These are phyloP conservation scores for Labeo calbasu DNA, from an alignment of 2,797 vertebrate genomes.

Conservation along the genomic window DNA sequence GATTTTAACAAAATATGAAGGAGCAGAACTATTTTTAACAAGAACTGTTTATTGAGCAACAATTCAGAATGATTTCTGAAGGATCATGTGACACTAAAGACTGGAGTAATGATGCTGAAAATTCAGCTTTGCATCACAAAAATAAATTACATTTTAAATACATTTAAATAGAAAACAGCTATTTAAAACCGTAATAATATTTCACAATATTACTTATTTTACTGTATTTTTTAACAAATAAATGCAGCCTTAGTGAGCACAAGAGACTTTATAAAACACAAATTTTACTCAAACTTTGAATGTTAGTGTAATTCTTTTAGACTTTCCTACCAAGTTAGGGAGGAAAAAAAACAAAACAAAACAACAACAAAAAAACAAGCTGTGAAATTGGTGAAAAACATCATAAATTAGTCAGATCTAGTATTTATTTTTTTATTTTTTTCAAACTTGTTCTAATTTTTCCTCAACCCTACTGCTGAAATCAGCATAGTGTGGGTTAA, in stretches of 20 bases:
- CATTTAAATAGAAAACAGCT: neutral
- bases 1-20: too few relatives aligned
- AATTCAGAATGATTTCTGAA: neutral
- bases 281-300: too few relatives aligned
- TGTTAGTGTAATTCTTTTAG: too few relatives aligned
- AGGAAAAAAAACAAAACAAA: too few relatives aligned
- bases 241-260: neutral
- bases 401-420: neutral
- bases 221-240: neutral
- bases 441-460: neutral
- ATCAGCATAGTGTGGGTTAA: neutral
- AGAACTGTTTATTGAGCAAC: neutral
- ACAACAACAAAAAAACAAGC: too few relatives aligned
- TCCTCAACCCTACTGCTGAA: neutral
- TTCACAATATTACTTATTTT: neutral
- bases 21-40: neutral
- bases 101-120: neutral
- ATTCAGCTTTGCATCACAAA: neutral
- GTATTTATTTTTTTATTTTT: neutral
- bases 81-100: neutral
- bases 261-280: neutral
- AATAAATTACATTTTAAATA: neutral
- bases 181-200: neutral
- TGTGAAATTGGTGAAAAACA: neutral
- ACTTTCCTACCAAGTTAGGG: too few relatives aligned